Conservation (phyloP, 1,140 invertebrate genomes). For the Chlorops oryzae region DNA sequence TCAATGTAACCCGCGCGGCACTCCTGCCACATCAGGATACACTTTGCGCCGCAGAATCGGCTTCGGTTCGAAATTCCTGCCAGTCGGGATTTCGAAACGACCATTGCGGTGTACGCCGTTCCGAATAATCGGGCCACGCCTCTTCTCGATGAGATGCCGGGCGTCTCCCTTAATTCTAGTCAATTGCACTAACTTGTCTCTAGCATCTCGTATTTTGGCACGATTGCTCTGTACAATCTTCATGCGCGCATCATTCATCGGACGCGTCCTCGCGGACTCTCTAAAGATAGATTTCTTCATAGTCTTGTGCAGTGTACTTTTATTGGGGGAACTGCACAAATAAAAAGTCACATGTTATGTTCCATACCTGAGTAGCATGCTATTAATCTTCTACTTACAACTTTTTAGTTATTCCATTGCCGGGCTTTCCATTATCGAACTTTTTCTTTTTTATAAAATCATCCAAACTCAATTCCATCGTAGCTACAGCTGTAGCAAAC, state of each 20-base stretch:
- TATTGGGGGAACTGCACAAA: too few species aligned
- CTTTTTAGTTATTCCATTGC: too few species aligned
- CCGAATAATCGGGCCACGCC: conserved; percentile 20
- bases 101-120: neutral
- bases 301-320: conserved; percentile 5
- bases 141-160: conserved; percentile 48
- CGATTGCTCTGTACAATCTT: conserved; percentile 66
- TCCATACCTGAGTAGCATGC: too few species aligned
- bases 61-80: too few species aligned
- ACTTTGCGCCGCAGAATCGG: neutral
- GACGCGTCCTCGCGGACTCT: conserved; percentile 4
- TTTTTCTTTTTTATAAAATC: conserved; percentile 20
- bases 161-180: conserved; percentile 60
- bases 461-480: conserved; percentile 18
- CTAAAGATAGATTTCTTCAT: conserved; percentile 13
- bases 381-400: too few species aligned
- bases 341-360: too few species aligned
- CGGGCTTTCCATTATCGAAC: too few species aligned
- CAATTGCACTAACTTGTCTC: conserved; percentile 62
- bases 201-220: conserved; percentile 59
- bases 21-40: conserved; percentile 11
- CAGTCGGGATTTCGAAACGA: too few species aligned
- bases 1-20: conserved; percentile 40
- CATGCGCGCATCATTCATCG: conserved; percentile 57
- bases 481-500: too few species aligned